Conservation (phyloP, 2,113 vertebrate species). For the Takifugu bimaculatus region DNA sequence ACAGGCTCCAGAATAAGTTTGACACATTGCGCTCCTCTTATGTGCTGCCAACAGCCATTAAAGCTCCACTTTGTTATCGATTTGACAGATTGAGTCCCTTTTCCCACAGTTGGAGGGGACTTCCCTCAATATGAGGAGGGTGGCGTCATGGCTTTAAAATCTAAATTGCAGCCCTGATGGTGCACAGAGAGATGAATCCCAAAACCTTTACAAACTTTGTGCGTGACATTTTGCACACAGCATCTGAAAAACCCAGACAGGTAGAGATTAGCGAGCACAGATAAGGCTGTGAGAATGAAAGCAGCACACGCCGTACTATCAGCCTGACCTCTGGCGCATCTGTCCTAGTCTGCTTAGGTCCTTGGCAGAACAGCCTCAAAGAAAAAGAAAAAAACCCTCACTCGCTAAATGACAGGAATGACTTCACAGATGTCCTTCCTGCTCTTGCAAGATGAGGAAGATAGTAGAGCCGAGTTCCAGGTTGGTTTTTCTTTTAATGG, state of each 20-base stretch:
- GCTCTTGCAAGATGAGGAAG: constrained; percentile 8
- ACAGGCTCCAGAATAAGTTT: not conserved
- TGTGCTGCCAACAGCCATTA: constrained; percentile 44
- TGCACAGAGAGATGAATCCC: constrained; percentile 30
- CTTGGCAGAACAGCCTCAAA: constrained; percentile 13
- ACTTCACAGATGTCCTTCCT: constrained; percentile 1
- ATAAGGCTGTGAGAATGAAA: constrained; percentile 29
- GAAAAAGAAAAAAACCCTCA: not conserved
- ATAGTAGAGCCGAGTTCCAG: not conserved
- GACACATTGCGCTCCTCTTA: constrained; percentile 36
- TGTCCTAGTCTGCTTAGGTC: constrained; percentile 8
- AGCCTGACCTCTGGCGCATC: constrained; percentile 16
- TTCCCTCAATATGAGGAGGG: constrained; percentile 38
- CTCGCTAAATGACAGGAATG: not conserved
- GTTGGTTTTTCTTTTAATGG: constrained; percentile 2
- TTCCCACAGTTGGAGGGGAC: constrained; percentile 47
- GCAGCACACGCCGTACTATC: constrained; percentile 14
- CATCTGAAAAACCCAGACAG: constrained; percentile 28
- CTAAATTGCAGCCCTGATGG: not conserved
- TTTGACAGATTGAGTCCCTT: constrained; percentile 8
- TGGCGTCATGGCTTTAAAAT: constrained; percentile 30
- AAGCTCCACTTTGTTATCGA: constrained; percentile 18
- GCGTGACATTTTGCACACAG: not conserved
- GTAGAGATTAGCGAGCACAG: constrained; percentile 18
- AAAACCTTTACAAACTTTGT: not conserved